A percentile compares a stretch with the other conserved stretches of the same genome.
Conservation (phyloP, 2,797 vertebrate species). For the Pangasius larnaudii region DNA sequence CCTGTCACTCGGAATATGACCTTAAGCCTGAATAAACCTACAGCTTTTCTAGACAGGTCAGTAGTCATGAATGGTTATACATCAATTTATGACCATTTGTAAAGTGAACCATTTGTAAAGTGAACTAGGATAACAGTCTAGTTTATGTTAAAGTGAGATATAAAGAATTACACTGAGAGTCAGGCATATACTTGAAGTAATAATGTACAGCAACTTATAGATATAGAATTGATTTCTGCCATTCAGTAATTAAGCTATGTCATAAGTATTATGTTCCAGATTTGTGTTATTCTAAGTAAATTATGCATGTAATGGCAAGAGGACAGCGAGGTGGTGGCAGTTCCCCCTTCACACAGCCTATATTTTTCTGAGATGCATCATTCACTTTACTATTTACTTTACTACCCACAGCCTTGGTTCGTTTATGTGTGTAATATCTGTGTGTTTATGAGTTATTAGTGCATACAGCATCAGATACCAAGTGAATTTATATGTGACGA, state of each 20-base stretch:
- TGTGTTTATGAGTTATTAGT: not conserved
- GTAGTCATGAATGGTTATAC: not conserved
- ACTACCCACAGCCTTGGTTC: not conserved
- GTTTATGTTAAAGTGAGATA: not conserved
- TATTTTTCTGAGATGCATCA: slow-evolving; percentile 36
- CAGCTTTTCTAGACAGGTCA: not conserved
- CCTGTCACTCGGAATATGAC: not conserved
- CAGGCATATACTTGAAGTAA: not conserved
- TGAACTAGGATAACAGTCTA: not conserved
- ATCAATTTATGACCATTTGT: not conserved
- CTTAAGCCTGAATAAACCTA: not conserved
- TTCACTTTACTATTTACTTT: too few species aligned
- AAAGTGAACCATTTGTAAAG: too few species aligned
- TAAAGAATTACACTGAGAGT: not conserved
- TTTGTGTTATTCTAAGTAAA: slow-evolving; percentile 34
- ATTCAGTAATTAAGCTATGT: not conserved
- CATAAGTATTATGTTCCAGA: slow-evolving; percentile 22
- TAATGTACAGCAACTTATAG: not conserved
- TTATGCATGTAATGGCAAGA: slow-evolving; percentile 32
- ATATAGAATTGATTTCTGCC: not conserved
- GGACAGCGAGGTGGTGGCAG: not conserved
- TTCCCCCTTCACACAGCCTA: not conserved
- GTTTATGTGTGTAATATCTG: slow-evolving; percentile 10
- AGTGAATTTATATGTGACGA: not conserved
- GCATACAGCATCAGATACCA: slow-evolving; percentile 4